Percentiles rank a stretch among this genome's conserved stretches.
These are phyloP conservation scores for Pseudococcus longispinus DNA, from an alignment of 2,888 invertebrate genomes.

Conservation along the genomic window DNA sequence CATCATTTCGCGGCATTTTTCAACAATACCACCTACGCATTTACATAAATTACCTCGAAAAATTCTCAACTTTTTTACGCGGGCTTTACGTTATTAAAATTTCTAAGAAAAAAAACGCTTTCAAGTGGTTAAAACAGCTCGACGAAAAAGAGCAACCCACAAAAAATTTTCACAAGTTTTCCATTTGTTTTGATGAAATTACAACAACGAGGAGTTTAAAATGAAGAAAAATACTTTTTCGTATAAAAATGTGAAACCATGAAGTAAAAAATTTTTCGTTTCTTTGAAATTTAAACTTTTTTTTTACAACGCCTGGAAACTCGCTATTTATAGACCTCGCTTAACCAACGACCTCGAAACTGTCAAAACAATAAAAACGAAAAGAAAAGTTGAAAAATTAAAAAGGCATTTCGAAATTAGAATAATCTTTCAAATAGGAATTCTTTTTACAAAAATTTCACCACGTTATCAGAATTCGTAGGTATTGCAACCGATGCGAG, in stretches of 20 bases:
- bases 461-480: background rate
- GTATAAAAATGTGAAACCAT: background rate
- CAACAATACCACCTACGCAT: background rate
- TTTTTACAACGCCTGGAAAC: background rate
- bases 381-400: background rate
- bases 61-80: background rate
- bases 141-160: background rate
- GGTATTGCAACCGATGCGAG: background rate
- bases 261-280: background rate
- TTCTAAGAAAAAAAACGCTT: background rate
- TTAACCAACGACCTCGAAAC: background rate
- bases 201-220: background rate
- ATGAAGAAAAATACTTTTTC: background rate
- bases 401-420: background rate
- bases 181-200: background rate
- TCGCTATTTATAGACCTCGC: background rate
- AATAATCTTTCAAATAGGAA: background rate
- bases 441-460: background rate
- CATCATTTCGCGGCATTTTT: background rate
- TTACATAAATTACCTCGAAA: background rate
- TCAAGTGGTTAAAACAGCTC: background rate
- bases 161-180: background rate
- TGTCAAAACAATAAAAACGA: background rate
- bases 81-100: background rate
- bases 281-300: background rate